These are phyloP conservation scores for Lottia gigantea DNA, from an alignment of 2,888 invertebrate species.

Conservation along the genomic window DNA sequence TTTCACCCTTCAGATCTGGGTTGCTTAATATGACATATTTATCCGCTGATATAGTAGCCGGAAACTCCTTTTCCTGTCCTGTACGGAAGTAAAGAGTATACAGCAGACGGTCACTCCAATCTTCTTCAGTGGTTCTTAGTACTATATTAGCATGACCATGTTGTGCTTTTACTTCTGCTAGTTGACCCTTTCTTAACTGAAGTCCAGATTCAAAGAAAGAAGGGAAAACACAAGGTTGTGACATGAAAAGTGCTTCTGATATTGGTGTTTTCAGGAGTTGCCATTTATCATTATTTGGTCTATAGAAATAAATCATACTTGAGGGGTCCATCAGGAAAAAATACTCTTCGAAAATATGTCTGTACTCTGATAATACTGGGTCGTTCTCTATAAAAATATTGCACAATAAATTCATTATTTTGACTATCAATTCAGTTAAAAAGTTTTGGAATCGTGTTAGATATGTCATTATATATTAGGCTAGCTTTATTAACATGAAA, in stretches of 20 bases:
- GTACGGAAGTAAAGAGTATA: constrained; percentile 3
- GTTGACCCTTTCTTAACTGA: constrained; percentile 9
- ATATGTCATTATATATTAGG: too few species aligned
- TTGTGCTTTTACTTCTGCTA: neutral
- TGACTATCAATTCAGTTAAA: too few species aligned
- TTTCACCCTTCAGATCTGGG: constrained; percentile 5
- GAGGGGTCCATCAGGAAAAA: constrained; percentile 47
- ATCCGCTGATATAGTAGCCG: neutral
- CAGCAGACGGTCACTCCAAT: constrained; percentile 1
- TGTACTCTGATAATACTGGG: too few species aligned
- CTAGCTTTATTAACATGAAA: too few species aligned
- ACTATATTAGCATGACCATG: constrained; percentile 1
- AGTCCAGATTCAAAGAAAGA: constrained; percentile 16
- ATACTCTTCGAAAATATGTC: constrained; percentile 26
- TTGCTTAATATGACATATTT: constrained; percentile 11
- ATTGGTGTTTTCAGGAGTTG: constrained; percentile 34
- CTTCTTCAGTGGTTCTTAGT: neutral
- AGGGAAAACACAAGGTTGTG: constrained; percentile 22
- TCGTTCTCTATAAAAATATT: too few species aligned
- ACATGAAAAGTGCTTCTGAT: constrained; percentile 20
- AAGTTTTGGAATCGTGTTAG: too few species aligned
- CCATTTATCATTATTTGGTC: constrained; percentile 42
- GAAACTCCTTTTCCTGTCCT: constrained; percentile 12
- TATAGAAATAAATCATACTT: constrained; percentile 37
- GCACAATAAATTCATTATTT: too few species aligned